These are phyloP conservation scores for Psettodes erumei DNA, from an alignment of 2,113 vertebrate genomes.

Conservation along the genomic window DNA sequence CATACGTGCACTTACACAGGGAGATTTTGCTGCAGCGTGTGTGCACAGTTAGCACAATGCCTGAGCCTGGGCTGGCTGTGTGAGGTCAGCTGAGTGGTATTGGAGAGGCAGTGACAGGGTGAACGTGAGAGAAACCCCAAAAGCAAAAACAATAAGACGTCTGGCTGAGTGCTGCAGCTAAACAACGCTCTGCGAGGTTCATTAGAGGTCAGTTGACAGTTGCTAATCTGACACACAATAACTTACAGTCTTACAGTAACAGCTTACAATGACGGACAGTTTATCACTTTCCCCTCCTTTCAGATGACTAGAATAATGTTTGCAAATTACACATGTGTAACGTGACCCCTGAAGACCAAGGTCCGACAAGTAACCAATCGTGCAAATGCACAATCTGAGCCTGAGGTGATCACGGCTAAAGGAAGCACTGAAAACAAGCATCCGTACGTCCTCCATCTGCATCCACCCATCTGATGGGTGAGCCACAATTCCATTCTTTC, in stretches of 20 bases:
- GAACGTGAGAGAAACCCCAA: constrained; percentile 58
- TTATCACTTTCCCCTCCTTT: constrained; percentile 33
- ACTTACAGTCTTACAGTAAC: constrained; percentile 36
- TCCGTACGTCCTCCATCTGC: constrained; percentile 13
- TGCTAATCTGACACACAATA: constrained; percentile 48
- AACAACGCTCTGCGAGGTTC: constrained; percentile 61
- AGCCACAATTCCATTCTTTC: neutral
- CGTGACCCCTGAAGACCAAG: constrained; percentile 36
- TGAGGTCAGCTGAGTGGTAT: constrained; percentile 47
- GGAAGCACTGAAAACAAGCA: neutral
- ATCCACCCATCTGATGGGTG: constrained; percentile 3
- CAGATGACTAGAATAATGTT: constrained; percentile 52
- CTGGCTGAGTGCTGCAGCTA: constrained; percentile 44
- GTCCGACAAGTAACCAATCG: constrained; percentile 35
- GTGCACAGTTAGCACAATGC: constrained; percentile 10
- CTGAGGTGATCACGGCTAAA: too few relatives aligned
- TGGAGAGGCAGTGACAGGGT: constrained; percentile 51
- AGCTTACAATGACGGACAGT: constrained; percentile 40
- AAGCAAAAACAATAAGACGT: constrained; percentile 51
- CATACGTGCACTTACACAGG: neutral
- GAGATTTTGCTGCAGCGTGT: constrained; percentile 28
- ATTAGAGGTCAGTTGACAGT: constrained; percentile 55
- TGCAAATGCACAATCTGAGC: constrained; percentile 26
- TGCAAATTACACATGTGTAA: constrained; percentile 40
- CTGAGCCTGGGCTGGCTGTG: constrained; percentile 11